Evolutionary conservation across 1,140 invertebrate species (phyloP), one percentile per base, ranked within the genome.

Genomic region (Sycophaga agraensis): DNA sequence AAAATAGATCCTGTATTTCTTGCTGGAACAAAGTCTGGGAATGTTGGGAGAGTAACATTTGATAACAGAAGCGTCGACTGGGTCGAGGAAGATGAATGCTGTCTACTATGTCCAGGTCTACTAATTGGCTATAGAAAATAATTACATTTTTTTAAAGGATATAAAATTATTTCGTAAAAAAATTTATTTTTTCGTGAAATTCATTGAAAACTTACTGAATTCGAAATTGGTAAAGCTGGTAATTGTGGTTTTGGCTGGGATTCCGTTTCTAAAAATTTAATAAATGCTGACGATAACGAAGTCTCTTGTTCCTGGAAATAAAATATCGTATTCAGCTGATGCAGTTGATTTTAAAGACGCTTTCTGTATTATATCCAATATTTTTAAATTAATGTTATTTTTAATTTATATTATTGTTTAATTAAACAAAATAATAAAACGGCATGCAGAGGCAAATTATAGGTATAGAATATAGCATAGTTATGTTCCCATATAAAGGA

Each of bases 241-340:
- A 88, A 69, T 45, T 84, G 78, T 12, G 83, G 74, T 60, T 87
- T 84, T 0, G 91, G 91, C 66, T 87, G 86, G 0, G 92, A 94
- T 80, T 94, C 93, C 63, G 83, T 87, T 73, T 94, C 91, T 66
- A 97, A 79, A 79, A 97, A 97, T 71, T 88, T 87, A 0, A 97
- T 89, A 79, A 97, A 97, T 42, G 94, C 90, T 65, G 91, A 88
- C 0, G 93, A 90, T 48, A 97, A 82, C 0, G 87, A 88, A 11
- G 78, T 83, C 84, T 82, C 74, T 56, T 78, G 76, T 61, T 78
- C 72, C 79, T 81, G 28, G 49, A 73, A 61, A 46, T 22, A 21
- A 49, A 31, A 11, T 31, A 31, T 31, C n/a, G n/a, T n/a, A n/a
- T n/a, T n/a, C n/a, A n/a, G n/a, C n/a, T n/a, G n/a, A n/a, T n/a